phyloP scores from a whole-genome alignment of 2,888 invertebrate genomes.

The Amiota minor region DNA sequence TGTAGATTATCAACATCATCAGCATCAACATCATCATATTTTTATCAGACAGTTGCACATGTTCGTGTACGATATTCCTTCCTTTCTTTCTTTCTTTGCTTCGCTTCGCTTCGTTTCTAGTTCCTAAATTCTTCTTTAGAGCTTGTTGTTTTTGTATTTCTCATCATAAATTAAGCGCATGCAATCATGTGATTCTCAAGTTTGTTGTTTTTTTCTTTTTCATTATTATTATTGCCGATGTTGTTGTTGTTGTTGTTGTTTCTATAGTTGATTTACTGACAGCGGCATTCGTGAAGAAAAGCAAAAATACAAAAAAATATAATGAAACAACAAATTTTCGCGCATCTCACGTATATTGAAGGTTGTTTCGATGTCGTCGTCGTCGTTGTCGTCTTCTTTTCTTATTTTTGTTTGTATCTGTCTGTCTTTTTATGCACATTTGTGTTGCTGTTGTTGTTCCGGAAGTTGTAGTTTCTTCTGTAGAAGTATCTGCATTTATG shows the following conservation, averaged over 20 bases:
- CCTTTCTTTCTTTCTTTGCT: conserved; percentile 52
- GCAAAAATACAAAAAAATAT: neutral
- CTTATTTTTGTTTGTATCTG: neutral
- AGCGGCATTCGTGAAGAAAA: neutral
- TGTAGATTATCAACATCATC: neutral
- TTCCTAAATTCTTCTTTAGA: conserved; percentile 26
- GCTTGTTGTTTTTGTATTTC: conserved; percentile 36
- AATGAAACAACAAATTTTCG: neutral
- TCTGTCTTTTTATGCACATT: neutral
- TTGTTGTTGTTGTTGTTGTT: conserved; percentile 8
- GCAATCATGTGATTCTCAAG: conserved; percentile 49
- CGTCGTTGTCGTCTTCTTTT: neutral
- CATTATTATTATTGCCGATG: conserved; percentile 30
- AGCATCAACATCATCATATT: conserved; percentile 4
- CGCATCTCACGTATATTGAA: conserved; percentile 28
- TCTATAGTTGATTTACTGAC: conserved; percentile 18
- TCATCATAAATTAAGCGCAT: conserved; percentile 31
- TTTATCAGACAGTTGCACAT: conserved; percentile 56
- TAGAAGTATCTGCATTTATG: neutral
- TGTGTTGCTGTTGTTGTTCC: conserved; percentile 19
- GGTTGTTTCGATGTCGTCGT: conserved; percentile 17
- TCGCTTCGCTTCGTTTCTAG: conserved; percentile 29
- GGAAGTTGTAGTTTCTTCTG: conserved; percentile 16
- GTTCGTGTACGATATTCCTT: conserved; percentile 40
- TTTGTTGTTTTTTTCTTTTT: conserved; percentile 32